Conservation (phyloP, 2,113 vertebrate species). For the Dicrurus megarhynchus region DNA sequence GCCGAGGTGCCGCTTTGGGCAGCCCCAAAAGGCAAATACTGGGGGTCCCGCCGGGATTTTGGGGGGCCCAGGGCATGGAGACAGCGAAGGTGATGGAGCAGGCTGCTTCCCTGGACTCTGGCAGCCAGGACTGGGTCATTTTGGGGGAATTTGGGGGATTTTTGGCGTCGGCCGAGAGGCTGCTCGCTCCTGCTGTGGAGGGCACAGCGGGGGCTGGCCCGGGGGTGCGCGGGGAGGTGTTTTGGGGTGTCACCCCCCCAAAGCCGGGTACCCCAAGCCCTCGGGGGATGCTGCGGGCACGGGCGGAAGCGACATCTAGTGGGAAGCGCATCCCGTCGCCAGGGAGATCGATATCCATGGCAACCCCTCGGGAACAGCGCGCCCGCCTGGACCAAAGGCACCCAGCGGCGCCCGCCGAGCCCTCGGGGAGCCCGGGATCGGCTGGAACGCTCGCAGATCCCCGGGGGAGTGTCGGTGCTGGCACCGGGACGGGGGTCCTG, state of each 20-base stretch:
- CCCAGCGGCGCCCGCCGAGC: background rate
- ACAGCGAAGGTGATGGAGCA: background rate
- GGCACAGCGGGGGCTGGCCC: accelerated
- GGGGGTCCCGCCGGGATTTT: background rate
- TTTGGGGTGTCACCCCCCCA: background rate
- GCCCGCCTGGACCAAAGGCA: background rate
- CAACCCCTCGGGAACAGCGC: background rate
- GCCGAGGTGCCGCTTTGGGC: background rate
- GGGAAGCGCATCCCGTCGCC: background rate
- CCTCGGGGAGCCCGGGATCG: accelerated
- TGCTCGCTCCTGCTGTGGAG: accelerated
- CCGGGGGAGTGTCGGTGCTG: accelerated
- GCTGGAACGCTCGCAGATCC: background rate
- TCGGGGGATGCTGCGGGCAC: background rate
- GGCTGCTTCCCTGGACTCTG: accelerated
- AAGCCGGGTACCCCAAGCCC: background rate
- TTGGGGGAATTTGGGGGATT: background rate
- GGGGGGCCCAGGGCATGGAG: accelerated
- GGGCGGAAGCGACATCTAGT: slow-evolving; percentile 35
- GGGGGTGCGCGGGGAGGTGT: background rate
- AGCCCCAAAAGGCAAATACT: too few relatives aligned
- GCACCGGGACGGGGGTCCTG: too few relatives aligned
- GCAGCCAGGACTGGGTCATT: accelerated
- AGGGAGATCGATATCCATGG: background rate
- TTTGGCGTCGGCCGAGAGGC: accelerated